phyloP scores from a whole-genome alignment of 2,888 invertebrate genomes.

The Callinectes sapidus region DNA sequence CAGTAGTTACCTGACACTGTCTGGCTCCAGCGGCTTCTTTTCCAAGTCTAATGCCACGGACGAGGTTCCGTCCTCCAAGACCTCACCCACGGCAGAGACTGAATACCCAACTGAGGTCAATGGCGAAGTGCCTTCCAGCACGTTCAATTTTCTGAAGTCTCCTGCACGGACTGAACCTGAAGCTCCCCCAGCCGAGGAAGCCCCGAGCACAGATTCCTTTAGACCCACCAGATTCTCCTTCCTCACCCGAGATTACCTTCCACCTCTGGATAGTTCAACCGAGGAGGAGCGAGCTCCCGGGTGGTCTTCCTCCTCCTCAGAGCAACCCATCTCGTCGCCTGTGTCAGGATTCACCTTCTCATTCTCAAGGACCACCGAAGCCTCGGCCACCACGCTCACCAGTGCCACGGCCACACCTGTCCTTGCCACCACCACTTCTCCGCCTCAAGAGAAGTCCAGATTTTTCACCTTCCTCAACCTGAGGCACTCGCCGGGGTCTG shows the following conservation, averaged over 20 bases:
- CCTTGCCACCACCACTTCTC: slow-evolving; percentile 59
- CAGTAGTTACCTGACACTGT: slow-evolving; percentile 69
- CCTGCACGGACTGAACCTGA: slow-evolving; percentile 54
- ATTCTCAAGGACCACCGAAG: slow-evolving; percentile 59
- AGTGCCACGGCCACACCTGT: slow-evolving; percentile 63
- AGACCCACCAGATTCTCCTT: slow-evolving; percentile 70
- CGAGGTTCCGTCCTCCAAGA: slow-evolving; percentile 71
- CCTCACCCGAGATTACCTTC: slow-evolving; percentile 71
- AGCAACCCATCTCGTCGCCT: slow-evolving; percentile 61
- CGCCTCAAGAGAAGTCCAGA: slow-evolving; percentile 63
- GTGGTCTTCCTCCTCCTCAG: slow-evolving; percentile 50
- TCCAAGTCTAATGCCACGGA: slow-evolving; percentile 71
- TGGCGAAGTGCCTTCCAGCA: slow-evolving; percentile 58
- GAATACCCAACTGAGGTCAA: slow-evolving; percentile 60
- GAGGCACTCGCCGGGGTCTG: slow-evolving; percentile 60
- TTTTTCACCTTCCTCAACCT: slow-evolving; percentile 68
- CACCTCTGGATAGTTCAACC: slow-evolving; percentile 44
- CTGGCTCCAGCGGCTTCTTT: slow-evolving; percentile 72
- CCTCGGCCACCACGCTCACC: slow-evolving; percentile 60
- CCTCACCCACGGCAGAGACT: slow-evolving; percentile 71
- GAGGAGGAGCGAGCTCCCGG: slow-evolving; percentile 46
- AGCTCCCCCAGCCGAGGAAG: slow-evolving; percentile 12
- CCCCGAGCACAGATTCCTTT: slow-evolving; percentile 49
- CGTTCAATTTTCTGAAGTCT: slow-evolving; percentile 62
- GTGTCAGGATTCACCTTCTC: slow-evolving; percentile 61